Percentiles rank a stretch among this genome's conserved stretches.
phyloP scores from a whole-genome alignment of 2,797 vertebrate genomes.

The Catostomus latipinnis region DNA sequence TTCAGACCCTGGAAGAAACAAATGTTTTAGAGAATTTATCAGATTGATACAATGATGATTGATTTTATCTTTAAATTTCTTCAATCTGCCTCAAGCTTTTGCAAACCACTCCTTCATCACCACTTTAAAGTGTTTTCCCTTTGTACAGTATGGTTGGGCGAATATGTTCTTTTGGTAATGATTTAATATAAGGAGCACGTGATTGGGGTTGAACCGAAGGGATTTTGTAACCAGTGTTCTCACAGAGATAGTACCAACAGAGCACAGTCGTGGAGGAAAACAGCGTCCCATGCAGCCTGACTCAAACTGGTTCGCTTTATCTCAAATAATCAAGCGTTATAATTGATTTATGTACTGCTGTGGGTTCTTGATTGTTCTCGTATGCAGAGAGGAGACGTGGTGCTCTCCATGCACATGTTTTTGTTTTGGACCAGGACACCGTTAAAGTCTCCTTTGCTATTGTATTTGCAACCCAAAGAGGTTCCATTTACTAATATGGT shows the following conservation, averaged over 20 bases:
- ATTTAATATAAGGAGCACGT: constrained; percentile 28
- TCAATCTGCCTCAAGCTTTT: not conserved
- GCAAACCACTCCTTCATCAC: not conserved
- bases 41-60: no score
- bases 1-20: not conserved
- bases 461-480: constrained; percentile 20
- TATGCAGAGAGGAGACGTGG: not conserved
- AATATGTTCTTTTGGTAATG: not conserved
- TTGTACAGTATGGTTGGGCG: not conserved
- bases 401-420: constrained; percentile 50
- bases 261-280: constrained; percentile 47
- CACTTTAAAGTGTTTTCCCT: not conserved
- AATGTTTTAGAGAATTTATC: not conserved
- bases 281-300: constrained; percentile 1
- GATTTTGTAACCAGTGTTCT: constrained; percentile 52
- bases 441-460: not conserved
- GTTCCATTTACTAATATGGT: constrained; percentile 14
- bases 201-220: constrained; percentile 37
- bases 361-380: constrained; percentile 14
- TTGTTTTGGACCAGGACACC: not conserved
- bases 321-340: not conserved
- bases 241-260: constrained; percentile 35
- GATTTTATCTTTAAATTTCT: not conserved
- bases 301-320: not conserved
- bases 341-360: not conserved